phyloP scores from a whole-genome alignment of 2,888 invertebrate genomes.

The Glyphotaelius pellucidus region DNA sequence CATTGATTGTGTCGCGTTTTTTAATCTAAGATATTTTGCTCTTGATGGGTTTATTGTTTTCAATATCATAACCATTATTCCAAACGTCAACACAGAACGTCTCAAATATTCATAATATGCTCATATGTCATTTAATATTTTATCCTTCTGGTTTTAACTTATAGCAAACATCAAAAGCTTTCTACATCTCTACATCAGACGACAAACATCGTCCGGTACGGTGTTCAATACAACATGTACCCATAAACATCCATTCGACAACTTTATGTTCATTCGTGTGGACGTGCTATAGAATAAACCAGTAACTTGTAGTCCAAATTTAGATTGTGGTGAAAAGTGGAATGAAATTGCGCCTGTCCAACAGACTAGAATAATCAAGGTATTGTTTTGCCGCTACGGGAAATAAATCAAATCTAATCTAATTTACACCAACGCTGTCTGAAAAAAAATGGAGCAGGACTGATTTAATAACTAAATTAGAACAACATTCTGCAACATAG shows the following conservation, averaged over 20 bases:
- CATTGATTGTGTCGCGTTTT: background rate
- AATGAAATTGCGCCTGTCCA: background rate
- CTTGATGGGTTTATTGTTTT: background rate
- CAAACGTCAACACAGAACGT: background rate
- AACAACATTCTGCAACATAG: too few relatives aligned
- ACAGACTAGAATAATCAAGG: background rate
- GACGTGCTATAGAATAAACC: background rate
- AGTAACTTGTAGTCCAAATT: background rate
- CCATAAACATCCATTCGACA: background rate
- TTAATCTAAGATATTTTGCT: background rate
- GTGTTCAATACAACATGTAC: background rate
- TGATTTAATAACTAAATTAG: background rate
- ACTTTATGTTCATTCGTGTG: background rate
- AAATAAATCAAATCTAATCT: background rate
- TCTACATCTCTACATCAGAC: background rate
- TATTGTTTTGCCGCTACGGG: background rate
- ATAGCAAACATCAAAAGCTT: background rate
- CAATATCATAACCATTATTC: background rate
- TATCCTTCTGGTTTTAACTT: background rate
- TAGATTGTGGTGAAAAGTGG: background rate
- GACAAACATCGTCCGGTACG: background rate
- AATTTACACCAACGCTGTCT: background rate
- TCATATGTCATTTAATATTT: background rate
- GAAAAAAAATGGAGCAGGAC: background rate
- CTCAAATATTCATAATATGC: background rate